Evolutionary conservation across 1,140 invertebrate genomes (phyloP).

Genomic region (Lethrus apterus): DNA sequence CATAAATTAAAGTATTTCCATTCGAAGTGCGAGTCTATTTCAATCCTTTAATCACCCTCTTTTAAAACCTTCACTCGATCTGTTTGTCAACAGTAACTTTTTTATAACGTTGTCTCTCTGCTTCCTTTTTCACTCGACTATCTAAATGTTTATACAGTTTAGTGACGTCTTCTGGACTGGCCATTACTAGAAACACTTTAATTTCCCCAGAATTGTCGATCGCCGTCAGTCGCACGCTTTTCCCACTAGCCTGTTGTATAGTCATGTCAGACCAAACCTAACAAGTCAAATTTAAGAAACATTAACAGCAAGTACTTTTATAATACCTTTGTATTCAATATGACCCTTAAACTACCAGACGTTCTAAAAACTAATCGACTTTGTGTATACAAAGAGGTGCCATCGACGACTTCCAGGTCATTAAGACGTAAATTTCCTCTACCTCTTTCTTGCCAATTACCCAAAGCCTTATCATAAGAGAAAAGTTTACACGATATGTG

Average conservation of each 20-base stretch:
- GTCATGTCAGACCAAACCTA: constrained; percentile 87
- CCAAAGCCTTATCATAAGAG: constrained; percentile 66
- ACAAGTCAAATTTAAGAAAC: constrained; percentile 28
- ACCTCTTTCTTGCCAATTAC: constrained; percentile 84
- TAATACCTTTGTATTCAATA: constrained; percentile 83
- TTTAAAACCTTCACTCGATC: too few species aligned
- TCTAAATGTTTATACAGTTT: constrained; percentile 64
- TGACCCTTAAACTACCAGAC: constrained; percentile 77
- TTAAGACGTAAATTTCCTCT: constrained; percentile 82
- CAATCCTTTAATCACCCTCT: too few species aligned
- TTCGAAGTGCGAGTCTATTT: too few species aligned
- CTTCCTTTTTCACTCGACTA: constrained; percentile 51
- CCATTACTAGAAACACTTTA: constrained; percentile 80
- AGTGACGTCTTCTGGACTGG: constrained; percentile 69
- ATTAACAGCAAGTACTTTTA: background rate
- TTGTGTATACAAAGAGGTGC: constrained; percentile 39
- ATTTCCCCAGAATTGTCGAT: constrained; percentile 75
- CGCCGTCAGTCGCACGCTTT: constrained; percentile 82
- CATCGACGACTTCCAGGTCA: constrained; percentile 53
- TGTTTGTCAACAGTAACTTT: constrained; percentile 1
- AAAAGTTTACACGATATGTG: constrained; percentile 87
- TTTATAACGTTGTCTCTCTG: constrained; percentile 15
- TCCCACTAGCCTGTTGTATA: constrained; percentile 74
- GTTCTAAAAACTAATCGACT: constrained; percentile 80
- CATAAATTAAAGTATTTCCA: too few species aligned